Conservation (phyloP, 2,113 vertebrate genomes). For the Vidua macroura region DNA sequence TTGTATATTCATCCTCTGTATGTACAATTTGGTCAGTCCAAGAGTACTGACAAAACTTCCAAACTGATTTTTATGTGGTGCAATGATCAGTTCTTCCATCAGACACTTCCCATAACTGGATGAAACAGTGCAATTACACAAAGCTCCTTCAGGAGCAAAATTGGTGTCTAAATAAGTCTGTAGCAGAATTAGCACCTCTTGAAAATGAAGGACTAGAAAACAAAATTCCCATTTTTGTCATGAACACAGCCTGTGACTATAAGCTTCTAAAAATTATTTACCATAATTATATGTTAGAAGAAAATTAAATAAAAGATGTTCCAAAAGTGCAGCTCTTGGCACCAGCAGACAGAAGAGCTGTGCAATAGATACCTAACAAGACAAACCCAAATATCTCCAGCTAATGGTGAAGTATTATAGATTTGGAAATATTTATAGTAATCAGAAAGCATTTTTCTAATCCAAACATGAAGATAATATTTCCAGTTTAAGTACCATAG, state of each 20-base stretch:
- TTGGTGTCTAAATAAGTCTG: background rate
- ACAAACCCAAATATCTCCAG: background rate
- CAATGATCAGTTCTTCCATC: background rate
- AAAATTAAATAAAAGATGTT: background rate
- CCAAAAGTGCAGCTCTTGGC: background rate
- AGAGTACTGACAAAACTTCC: background rate
- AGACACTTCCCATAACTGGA: background rate
- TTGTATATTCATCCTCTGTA: background rate
- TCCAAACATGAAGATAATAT: background rate
- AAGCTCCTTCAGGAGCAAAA: background rate
- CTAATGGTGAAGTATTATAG: background rate
- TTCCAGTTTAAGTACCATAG: conserved; percentile 6
- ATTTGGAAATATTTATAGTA: conserved; percentile 14
- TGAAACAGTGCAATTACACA: background rate
- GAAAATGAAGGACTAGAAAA: background rate
- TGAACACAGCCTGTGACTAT: background rate
- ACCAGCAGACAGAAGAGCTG: background rate
- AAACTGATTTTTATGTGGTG: background rate
- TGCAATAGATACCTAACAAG: background rate
- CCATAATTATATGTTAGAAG: background rate
- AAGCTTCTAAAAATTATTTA: background rate
- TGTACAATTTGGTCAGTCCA: background rate
- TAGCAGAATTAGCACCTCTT: background rate
- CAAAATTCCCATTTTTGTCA: background rate
- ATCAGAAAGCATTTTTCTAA: background rate